These are phyloP conservation scores for Caenorhabditis tropicalis DNA, from an alignment of 1,140 invertebrate genomes.

Conservation along the genomic window DNA sequence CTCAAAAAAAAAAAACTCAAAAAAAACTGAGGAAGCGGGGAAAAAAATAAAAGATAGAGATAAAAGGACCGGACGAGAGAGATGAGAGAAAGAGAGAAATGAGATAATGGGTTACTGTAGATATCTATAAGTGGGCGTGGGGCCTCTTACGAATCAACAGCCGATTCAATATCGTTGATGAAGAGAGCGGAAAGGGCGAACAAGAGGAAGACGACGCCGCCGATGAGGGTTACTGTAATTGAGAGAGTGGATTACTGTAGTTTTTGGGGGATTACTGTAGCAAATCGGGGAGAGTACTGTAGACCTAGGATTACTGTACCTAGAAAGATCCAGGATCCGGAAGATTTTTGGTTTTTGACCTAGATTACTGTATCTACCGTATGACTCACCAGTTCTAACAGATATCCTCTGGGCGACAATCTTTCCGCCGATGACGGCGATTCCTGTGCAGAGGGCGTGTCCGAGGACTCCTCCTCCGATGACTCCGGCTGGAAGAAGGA, in stretches of 20 bases:
- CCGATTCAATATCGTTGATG: conserved; percentile 53
- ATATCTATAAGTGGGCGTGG: not conserved
- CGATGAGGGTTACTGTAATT: conserved; percentile 83
- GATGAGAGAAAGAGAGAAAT: not conserved
- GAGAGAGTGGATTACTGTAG: too few species aligned
- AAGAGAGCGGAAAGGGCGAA: conserved; percentile 90
- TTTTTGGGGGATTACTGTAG: too few species aligned
- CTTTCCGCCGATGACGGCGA: conserved; percentile 92
- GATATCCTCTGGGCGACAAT: conserved; percentile 95
- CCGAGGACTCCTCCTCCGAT: conserved; percentile 89
- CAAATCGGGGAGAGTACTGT: too few species aligned
- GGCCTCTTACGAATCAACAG: not conserved
- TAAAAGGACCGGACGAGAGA: not conserved
- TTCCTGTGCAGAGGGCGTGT: conserved; percentile 90
- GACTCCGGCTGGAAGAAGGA: conserved; percentile 78
- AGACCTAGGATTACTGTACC: too few species aligned
- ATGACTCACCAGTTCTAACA: conserved; percentile 80
- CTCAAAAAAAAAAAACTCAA: not conserved
- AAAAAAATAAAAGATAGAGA: not conserved
- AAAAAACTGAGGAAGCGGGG: not conserved
- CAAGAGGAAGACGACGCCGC: conserved; percentile 88
- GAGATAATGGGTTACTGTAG: not conserved
- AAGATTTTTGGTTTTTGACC: not conserved
- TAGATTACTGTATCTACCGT: not conserved
- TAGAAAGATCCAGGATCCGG: too few species aligned